phyloP scores from a whole-genome alignment of 2,797 vertebrate genomes.

The Esox masquinongy region DNA sequence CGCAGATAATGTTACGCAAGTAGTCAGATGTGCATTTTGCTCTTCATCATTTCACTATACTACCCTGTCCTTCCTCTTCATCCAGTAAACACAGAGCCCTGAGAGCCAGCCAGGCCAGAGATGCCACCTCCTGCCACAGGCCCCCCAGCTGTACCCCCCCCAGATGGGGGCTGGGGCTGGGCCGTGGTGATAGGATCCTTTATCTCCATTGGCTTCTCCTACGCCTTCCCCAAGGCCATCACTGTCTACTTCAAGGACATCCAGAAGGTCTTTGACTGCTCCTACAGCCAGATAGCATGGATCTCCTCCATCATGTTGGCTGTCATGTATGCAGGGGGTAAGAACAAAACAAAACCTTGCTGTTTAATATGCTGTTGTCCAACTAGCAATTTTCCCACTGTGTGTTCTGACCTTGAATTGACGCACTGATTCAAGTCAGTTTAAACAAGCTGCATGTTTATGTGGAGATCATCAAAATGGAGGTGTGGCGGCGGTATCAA shows the following conservation, averaged over 20 bases:
- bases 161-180: constrained; percentile 98
- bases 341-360: constrained; percentile 38
- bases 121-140: constrained; percentile 78
- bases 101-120: constrained; percentile 46
- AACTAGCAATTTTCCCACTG: background rate
- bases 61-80: background rate
- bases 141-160: constrained; percentile 71
- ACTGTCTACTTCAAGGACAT: constrained; percentile 98
- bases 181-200: constrained; percentile 88
- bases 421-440: too few relatives aligned
- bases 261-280: constrained; percentile 85
- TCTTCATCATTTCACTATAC: background rate
- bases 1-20: background rate
- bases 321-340: constrained; percentile 98
- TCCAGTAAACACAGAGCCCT: constrained; percentile 40
- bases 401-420: background rate
- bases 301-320: constrained; percentile 98
- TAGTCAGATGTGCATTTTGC: background rate
- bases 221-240: constrained; percentile 95
- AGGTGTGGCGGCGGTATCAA: too few relatives aligned
- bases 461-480: too few relatives aligned
- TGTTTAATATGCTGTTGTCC: background rate
- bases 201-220: constrained; percentile 98
- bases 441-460: too few relatives aligned
- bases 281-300: constrained; percentile 94